A percentile compares a stretch with the other conserved stretches of the same genome.
phyloP scores from a whole-genome alignment of 2,113 vertebrate species.

The Ictidomys tridecemlineatus region DNA sequence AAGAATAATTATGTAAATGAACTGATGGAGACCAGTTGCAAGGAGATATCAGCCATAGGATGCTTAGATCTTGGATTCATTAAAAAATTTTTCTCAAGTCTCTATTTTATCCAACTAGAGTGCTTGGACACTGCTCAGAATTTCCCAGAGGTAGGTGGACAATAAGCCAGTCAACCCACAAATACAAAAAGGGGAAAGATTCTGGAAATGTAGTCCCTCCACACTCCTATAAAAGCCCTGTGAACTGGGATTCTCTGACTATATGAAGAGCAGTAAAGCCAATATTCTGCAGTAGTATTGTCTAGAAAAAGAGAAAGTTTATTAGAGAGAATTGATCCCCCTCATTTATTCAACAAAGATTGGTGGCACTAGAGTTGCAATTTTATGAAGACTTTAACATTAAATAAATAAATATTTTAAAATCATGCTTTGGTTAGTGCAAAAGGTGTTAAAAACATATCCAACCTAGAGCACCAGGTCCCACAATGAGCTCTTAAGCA shows the following conservation, averaged over 20 bases:
- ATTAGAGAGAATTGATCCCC: not conserved
- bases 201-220: not conserved
- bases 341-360: not conserved
- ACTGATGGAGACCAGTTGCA: not conserved
- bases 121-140: not conserved
- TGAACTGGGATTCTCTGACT: not conserved
- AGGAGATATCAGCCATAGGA: not conserved
- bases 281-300: not conserved
- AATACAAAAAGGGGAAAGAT: not conserved
- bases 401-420: not conserved
- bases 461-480: not conserved
- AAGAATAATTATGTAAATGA: not conserved
- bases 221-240: not conserved
- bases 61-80: not conserved
- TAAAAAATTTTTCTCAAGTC: not conserved
- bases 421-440: not conserved
- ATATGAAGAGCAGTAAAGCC: not conserved
- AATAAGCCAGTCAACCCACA: not conserved
- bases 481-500: not conserved
- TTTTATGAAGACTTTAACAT: not conserved
- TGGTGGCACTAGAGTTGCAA: not conserved
- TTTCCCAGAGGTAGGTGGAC: not conserved
- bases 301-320: not conserved
- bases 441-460: not conserved
- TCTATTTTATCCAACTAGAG: not conserved